phyloP scores from a whole-genome alignment of 2,113 vertebrate species.

The Dicentrarchus labrax region DNA sequence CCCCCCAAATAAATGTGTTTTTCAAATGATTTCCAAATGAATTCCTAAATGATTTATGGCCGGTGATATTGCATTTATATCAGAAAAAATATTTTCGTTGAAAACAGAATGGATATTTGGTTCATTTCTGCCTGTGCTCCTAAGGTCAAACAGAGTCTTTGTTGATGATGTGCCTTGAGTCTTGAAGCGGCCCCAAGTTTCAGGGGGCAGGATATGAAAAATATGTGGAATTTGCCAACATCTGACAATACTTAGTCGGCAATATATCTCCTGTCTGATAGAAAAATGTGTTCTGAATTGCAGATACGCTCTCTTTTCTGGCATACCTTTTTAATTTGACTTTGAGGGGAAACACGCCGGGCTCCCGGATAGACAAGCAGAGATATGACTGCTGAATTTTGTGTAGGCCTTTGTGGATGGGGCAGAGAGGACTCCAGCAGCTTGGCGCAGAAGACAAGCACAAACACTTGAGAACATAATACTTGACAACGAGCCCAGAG shows the following conservation, averaged over 20 bases:
- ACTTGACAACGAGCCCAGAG: conserved; percentile 71
- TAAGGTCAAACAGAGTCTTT: conserved; percentile 78
- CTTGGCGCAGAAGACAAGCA: conserved; percentile 71
- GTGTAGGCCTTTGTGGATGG: conserved; percentile 64
- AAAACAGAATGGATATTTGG: conserved; percentile 78
- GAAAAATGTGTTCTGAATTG: conserved; percentile 85
- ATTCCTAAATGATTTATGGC: conserved; percentile 82
- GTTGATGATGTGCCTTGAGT: conserved; percentile 78
- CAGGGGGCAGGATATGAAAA: conserved; percentile 84
- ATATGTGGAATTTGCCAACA: conserved; percentile 85
- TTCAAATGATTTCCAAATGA: conserved; percentile 80
- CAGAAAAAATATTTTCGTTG: conserved; percentile 71
- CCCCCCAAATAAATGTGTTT: conserved; percentile 78
- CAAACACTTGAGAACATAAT: conserved; percentile 75
- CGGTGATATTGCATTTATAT: conserved; percentile 81
- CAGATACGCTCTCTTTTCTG: conserved; percentile 77
- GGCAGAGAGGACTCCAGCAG: conserved; percentile 74
- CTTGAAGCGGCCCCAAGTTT: conserved; percentile 77
- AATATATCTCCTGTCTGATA: conserved; percentile 85
- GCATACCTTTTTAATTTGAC: conserved; percentile 81
- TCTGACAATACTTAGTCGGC: conserved; percentile 85
- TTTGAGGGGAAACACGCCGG: conserved; percentile 74
- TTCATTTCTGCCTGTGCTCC: conserved; percentile 76
- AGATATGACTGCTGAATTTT: conserved; percentile 66
- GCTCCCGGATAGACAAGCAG: conserved; percentile 66